phyloP scores from a whole-genome alignment of 2,113 vertebrate species.

The Pyrgilauda ruficollis region DNA sequence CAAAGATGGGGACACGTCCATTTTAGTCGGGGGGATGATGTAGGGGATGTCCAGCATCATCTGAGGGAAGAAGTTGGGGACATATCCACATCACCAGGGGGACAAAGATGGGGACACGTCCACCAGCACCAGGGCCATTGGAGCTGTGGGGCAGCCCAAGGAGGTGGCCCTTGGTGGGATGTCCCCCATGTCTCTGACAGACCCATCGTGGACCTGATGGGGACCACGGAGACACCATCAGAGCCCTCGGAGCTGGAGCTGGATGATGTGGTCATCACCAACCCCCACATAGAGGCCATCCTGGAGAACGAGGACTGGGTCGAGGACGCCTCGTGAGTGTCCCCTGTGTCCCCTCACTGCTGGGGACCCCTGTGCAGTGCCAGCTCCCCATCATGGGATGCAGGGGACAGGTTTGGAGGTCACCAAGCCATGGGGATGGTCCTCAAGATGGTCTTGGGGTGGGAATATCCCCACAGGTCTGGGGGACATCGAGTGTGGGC shows the following conservation, averaged over 20 bases:
- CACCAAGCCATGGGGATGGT: not conserved
- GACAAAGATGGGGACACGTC: not conserved
- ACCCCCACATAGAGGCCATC: conserved; percentile 96
- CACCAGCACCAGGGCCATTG: not conserved
- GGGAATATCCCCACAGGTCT: not conserved
- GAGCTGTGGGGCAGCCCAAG: accelerated
- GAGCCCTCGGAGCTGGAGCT: conserved; percentile 94
- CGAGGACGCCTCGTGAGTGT: conserved; percentile 91
- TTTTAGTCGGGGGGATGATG: too few relatives aligned
- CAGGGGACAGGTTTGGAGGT: not conserved
- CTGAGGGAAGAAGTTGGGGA: not conserved
- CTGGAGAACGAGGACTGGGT: conserved; percentile 97
- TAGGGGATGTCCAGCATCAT: not conserved
- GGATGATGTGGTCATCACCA: conserved; percentile 95
- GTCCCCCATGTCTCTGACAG: conserved; percentile 60
- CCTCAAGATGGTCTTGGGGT: not conserved
- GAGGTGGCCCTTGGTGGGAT: not conserved
- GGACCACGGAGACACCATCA: conserved; percentile 89
- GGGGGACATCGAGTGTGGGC: not conserved
- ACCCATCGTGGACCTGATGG: conserved; percentile 91
- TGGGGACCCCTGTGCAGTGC: not conserved
- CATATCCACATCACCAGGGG: not conserved
- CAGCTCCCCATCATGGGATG: accelerated
- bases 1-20: accelerated
- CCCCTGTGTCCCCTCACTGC: not conserved